Conservation (phyloP, 2,888 invertebrate genomes). For the Stictocephala bisonia region DNA sequence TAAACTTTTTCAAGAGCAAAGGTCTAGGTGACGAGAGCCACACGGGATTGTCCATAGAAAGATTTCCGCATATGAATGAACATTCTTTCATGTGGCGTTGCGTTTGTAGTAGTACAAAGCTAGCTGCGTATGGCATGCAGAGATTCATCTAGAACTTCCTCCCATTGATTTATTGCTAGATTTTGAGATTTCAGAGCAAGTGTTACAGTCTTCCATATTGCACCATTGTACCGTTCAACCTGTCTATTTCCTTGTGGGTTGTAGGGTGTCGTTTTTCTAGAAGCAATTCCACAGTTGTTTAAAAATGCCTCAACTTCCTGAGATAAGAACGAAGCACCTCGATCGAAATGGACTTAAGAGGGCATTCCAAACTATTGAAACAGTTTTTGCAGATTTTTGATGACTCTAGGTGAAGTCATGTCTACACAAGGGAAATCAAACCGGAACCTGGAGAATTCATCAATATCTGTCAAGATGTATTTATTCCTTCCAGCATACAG, state of each 20-base stretch:
- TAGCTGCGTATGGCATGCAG: no score
- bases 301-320: conserved; percentile 10
- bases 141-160: no score
- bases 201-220: neutral
- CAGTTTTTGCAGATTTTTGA: no score
- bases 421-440: neutral
- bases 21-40: no score
- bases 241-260: conserved; percentile 20
- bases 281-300: neutral
- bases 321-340: conserved; percentile 11
- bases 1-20: no score
- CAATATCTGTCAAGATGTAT: neutral
- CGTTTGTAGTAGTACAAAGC: no score
- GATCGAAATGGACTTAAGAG: conserved; percentile 2
- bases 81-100: no score
- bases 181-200: neutral
- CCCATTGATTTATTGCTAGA: no score
- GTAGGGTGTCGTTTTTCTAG: conserved; percentile 13
- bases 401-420: neutral
- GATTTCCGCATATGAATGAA: no score
- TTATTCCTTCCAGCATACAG: no score
- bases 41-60: no score
- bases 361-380: conserved; percentile 18
- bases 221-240: neutral
- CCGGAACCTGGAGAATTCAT: conserved; percentile 49